A percentile compares a stretch with the other conserved stretches of the same genome.
These are phyloP conservation scores for Geotrypetes seraphini DNA, from an alignment of 2,797 vertebrate species.

Conservation along the genomic window DNA sequence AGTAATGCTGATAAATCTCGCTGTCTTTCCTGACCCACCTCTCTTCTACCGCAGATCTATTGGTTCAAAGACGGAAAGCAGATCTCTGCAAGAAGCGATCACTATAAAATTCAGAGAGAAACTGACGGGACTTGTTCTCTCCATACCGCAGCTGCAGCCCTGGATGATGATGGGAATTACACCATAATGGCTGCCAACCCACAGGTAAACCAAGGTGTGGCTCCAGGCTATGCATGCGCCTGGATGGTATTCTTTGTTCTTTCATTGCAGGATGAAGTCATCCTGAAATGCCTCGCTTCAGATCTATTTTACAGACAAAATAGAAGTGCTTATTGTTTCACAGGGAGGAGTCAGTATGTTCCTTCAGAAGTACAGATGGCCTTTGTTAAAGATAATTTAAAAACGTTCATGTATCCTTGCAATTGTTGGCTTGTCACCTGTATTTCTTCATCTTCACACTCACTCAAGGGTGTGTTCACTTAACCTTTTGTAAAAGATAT, in stretches of 20 bases:
- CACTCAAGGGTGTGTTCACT: slow-evolving; percentile 5
- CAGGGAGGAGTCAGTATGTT: slow-evolving; percentile 25
- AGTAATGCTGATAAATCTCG: no score
- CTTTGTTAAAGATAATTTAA: neutral
- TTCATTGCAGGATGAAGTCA: slow-evolving; percentile 26
- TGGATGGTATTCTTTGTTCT: slow-evolving; percentile 9
- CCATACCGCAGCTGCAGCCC: slow-evolving; percentile 71
- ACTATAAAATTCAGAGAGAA: slow-evolving; percentile 84
- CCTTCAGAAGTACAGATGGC: neutral
- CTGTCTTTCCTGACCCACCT: no score
- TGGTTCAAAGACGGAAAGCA: slow-evolving; percentile 99
- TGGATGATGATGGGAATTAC: slow-evolving; percentile 96
- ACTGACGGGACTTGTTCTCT: slow-evolving; percentile 82
- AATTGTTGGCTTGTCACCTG: slow-evolving; percentile 4
- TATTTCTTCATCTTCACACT: slow-evolving; percentile 8
- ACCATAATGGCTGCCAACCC: slow-evolving; percentile 92
- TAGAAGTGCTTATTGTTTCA: slow-evolving; percentile 28
- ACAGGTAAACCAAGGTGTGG: slow-evolving; percentile 57
- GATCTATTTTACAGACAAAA: no score
- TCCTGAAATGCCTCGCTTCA: slow-evolving; percentile 2
- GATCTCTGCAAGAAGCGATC: slow-evolving; percentile 90
- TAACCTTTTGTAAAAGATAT: neutral
- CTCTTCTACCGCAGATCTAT: slow-evolving; percentile 67
- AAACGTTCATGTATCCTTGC: neutral
- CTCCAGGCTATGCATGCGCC: slow-evolving; percentile 14